These are phyloP conservation scores for Ianthella basta DNA, from an alignment of 37 sponge, comb jelly and placozoan species.

Conservation along the genomic window DNA sequence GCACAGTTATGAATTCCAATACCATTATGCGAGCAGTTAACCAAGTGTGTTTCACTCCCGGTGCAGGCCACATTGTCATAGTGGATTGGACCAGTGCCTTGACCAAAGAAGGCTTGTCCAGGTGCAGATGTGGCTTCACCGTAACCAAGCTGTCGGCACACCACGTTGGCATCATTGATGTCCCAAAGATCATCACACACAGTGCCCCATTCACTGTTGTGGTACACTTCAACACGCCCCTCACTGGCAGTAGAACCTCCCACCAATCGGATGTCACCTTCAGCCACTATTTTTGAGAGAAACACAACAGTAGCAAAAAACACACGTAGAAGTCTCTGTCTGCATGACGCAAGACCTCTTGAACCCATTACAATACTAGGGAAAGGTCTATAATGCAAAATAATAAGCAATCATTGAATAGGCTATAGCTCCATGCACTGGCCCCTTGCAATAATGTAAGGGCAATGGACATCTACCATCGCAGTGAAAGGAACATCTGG, in stretches of 20 bases:
- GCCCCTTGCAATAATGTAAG: too few relatives aligned
- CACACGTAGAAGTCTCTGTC: too few relatives aligned
- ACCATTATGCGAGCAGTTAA: background rate
- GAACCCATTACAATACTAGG: too few relatives aligned
- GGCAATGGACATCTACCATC: too few relatives aligned
- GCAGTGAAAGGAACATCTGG: too few relatives aligned
- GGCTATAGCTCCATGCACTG: too few relatives aligned
- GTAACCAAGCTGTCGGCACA: constrained; percentile 17
- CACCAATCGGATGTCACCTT: background rate
- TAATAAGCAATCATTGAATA: too few relatives aligned
- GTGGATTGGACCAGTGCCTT: background rate
- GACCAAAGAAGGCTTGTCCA: background rate
- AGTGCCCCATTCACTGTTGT: constrained; percentile 23
- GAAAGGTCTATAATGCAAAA: too few relatives aligned
- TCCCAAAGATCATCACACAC: constrained; percentile 23
- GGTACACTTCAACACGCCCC: constrained; percentile 13
- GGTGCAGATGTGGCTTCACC: background rate
- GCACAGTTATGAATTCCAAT: background rate
- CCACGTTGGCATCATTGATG: constrained; percentile 5
- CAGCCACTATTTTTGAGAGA: too few relatives aligned
- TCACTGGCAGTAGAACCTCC: background rate
- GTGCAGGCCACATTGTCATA: background rate
- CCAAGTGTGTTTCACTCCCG: constrained; percentile 2
- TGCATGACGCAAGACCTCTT: too few relatives aligned
- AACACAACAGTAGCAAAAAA: too few relatives aligned